These are phyloP conservation scores for Cotesia glomerata DNA, from an alignment of 1,140 invertebrate species.

Conservation along the genomic window DNA sequence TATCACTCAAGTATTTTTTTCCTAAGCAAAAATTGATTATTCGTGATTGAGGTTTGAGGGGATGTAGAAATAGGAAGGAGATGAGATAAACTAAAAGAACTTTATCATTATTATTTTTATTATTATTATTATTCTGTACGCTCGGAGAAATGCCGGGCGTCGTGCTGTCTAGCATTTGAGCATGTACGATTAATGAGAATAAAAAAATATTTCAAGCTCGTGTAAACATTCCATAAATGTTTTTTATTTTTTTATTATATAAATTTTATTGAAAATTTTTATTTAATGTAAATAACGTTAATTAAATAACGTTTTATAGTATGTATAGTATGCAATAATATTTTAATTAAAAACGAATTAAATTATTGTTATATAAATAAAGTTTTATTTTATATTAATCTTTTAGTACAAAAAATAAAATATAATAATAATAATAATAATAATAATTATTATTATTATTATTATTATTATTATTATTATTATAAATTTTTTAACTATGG, in stretches of 20 bases:
- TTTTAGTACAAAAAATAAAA: background rate
- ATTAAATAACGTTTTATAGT: background rate
- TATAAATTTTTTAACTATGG: no score
- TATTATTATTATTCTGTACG: no score
- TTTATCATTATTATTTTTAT: no score
- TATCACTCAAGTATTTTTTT: no score
- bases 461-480: no score
- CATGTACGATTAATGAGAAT: no score
- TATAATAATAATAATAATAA: no score
- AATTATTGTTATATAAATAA: background rate
- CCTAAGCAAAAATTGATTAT: no score
- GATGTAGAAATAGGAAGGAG: background rate
- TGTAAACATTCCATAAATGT: no score
- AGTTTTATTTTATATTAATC: background rate
- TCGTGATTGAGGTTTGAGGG: background rate
- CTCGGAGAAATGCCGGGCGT: constrained; percentile 16
- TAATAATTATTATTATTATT: no score
- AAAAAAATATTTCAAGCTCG: background rate
- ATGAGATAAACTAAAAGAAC: no score
- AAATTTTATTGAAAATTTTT: background rate
- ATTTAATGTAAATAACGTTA: background rate
- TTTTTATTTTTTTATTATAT: background rate
- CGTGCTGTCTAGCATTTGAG: constrained; percentile 20
- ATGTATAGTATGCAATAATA: no score
- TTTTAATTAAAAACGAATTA: background rate